Percentiles rank a stretch among this genome's conserved stretches.
Conservation (phyloP, 2,888 invertebrate genomes). For the Heteromurus nitidus region DNA sequence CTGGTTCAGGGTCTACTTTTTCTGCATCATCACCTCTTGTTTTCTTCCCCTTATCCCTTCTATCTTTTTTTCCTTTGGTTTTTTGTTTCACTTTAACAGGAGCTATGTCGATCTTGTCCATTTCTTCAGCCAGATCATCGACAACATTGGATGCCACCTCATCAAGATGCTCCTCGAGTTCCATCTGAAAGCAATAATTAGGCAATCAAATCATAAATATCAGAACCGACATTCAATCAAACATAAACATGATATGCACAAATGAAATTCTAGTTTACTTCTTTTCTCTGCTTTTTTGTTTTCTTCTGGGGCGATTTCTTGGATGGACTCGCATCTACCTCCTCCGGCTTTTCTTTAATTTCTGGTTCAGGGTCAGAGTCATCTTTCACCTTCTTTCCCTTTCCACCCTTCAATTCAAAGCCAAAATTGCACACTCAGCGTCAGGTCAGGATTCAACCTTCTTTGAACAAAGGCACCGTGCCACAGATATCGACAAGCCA, state of each 20-base stretch:
- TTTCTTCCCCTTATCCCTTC: constrained; percentile 25
- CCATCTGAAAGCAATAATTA: constrained; percentile 2
- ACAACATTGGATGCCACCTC: constrained; percentile 15
- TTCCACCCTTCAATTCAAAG: constrained; percentile 18
- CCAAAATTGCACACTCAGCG: not conserved
- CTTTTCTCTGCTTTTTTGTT: constrained; percentile 46
- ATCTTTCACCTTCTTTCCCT: constrained; percentile 51
- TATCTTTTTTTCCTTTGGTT: constrained; percentile 54
- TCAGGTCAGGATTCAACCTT: too few species aligned
- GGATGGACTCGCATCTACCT: constrained; percentile 4
- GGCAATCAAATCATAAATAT: too few species aligned
- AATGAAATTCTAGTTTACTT: constrained; percentile 3
- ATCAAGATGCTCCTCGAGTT: constrained; percentile 50
- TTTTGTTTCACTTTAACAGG: not conserved
- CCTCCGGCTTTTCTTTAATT: constrained; percentile 35
- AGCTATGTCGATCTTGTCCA: constrained; percentile 23
- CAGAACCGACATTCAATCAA: too few species aligned
- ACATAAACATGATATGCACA: not conserved
- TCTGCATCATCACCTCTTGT: constrained; percentile 21
- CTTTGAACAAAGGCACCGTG: too few species aligned
- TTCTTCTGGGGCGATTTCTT: constrained; percentile 50
- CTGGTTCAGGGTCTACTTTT: constrained; percentile 27
- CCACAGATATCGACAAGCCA: not conserved
- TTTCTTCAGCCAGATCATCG: constrained; percentile 25
- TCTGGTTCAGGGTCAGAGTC: constrained; percentile 42